phyloP scores from a whole-genome alignment of 2,888 invertebrate genomes.

The Drosophila nr. medialis region DNA sequence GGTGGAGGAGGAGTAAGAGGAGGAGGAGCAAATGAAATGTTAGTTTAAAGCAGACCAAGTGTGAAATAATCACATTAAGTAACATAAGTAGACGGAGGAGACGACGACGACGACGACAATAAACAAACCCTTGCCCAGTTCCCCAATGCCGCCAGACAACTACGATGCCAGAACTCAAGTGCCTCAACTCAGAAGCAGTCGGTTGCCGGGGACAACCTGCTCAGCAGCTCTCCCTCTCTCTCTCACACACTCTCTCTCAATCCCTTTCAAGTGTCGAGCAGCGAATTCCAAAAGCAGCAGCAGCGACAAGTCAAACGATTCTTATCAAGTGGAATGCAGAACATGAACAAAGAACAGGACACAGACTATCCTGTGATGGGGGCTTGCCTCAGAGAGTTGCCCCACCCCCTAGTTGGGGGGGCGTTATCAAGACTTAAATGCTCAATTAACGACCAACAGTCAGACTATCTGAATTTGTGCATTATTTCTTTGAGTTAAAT shows the following conservation, averaged over 20 bases:
- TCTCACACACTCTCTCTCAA: too few species aligned
- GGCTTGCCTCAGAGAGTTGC: background rate
- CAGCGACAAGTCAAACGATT: slow-evolving; percentile 39
- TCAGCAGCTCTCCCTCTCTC: too few species aligned
- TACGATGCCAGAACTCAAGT: slow-evolving; percentile 16
- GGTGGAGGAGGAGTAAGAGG: background rate
- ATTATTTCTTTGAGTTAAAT: background rate
- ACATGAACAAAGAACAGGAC: slow-evolving; percentile 4
- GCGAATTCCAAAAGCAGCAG: slow-evolving; percentile 22
- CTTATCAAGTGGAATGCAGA: slow-evolving; percentile 22
- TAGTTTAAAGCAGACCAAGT: slow-evolving; percentile 68
- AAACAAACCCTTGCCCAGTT: slow-evolving; percentile 11
- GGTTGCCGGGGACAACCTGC: slow-evolving; percentile 7
- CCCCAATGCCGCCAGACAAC: background rate
- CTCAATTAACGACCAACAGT: background rate
- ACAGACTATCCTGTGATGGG: slow-evolving; percentile 5
- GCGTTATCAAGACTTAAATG: background rate
- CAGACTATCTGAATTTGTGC: background rate
- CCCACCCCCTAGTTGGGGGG: background rate
- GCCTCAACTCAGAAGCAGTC: slow-evolving; percentile 14
- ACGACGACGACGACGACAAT: slow-evolving; percentile 38
- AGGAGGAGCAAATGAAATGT: slow-evolving; percentile 46
- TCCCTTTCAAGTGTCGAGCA: background rate
- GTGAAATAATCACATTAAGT: slow-evolving; percentile 77
- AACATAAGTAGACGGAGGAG: slow-evolving; percentile 46